Percentiles rank a stretch among this genome's conserved stretches.
Evolutionary conservation across 2,888 invertebrate genomes (phyloP).

Genomic region (Dexiosoma caninum): DNA sequence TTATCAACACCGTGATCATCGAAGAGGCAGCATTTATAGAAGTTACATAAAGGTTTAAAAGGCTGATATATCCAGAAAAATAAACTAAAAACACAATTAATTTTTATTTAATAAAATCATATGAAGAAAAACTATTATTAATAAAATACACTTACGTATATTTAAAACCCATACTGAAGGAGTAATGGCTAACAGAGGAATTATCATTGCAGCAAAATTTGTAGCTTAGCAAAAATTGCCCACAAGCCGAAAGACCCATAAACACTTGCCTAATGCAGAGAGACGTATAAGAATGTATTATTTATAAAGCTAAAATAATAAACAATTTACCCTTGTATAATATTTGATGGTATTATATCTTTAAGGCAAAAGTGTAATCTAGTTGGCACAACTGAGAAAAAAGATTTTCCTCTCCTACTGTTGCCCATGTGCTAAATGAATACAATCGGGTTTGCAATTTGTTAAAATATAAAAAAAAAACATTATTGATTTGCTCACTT

Average conservation of each 20-base stretch:
- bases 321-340: constrained; percentile 77
- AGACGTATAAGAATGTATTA: no score
- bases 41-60: constrained; percentile 74
- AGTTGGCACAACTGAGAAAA: constrained; percentile 80
- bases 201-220: constrained; percentile 81
- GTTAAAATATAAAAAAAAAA: no score
- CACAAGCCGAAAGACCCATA: constrained; percentile 96
- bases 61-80: constrained; percentile 78
- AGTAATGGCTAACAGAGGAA: constrained; percentile 79
- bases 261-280: constrained; percentile 86
- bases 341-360: constrained; percentile 81
- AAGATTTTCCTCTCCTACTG: constrained; percentile 78
- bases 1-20: constrained; percentile 82
- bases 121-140: no score
- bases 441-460: neutral
- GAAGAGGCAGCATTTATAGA: constrained; percentile 81
- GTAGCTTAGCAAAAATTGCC: constrained; percentile 94
- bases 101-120: neutral
- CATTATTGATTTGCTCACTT: constrained; percentile 65
- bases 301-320: neutral
- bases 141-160: constrained; percentile 80
- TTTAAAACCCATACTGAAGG: constrained; percentile 81
- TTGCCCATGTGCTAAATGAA: constrained; percentile 79
- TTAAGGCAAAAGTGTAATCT: constrained; percentile 81
- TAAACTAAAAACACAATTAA: constrained; percentile 67